These are phyloP conservation scores for Brachionus koreanus DNA, from an alignment of 1,140 invertebrate genomes.

Conservation along the genomic window DNA sequence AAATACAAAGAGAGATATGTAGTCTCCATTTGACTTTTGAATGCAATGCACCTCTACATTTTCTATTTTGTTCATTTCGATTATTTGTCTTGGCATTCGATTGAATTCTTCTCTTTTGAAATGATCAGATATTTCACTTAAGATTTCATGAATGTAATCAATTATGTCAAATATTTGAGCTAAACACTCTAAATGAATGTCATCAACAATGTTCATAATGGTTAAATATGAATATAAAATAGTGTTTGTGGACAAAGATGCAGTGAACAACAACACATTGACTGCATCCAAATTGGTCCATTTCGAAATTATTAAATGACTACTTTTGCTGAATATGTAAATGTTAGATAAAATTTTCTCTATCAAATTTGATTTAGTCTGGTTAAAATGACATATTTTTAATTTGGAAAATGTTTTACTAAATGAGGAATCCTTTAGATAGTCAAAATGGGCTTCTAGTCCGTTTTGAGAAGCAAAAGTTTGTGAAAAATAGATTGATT, in stretches of 20 bases:
- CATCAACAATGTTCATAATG: neutral
- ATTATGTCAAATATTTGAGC: neutral
- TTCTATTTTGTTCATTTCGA: neutral
- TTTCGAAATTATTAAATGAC: neutral
- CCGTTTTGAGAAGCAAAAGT: neutral
- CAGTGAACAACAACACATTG: neutral
- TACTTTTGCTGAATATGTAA: slow-evolving; percentile 17
- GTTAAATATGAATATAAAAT: neutral
- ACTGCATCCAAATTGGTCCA: neutral
- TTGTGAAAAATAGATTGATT: neutral
- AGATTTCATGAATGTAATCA: neutral
- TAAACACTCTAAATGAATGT: neutral
- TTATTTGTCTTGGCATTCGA: neutral
- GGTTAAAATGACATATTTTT: neutral
- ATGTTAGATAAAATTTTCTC: neutral
- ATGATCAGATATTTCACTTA: neutral
- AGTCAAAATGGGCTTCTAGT: neutral
- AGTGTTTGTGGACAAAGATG: neutral
- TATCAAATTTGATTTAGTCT: neutral
- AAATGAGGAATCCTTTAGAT: neutral
- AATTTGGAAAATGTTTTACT: neutral
- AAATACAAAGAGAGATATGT: neutral
- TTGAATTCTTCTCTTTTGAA: neutral
- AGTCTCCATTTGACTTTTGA: neutral
- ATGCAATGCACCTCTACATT: neutral